A percentile compares a stretch with the other conserved stretches of the same genome.
phyloP scores from a whole-genome alignment of 2,797 vertebrate species.

The Anguilla megastoma region DNA sequence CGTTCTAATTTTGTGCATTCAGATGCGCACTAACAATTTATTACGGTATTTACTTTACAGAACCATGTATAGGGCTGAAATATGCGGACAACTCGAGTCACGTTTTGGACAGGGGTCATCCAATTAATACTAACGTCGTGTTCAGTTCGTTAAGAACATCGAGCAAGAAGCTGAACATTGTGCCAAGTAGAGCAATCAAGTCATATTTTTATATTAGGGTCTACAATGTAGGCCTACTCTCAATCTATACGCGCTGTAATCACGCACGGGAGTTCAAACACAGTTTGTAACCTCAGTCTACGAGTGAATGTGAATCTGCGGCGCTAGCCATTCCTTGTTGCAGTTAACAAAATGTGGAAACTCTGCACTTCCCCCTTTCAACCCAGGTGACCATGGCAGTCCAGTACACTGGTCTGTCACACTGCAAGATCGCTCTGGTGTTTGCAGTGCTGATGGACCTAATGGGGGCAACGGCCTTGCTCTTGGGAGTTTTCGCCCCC shows the following conservation, averaged over 20 bases:
- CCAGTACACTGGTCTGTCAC: constrained; percentile 69
- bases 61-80: not conserved
- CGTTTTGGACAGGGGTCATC: not conserved
- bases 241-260: not conserved
- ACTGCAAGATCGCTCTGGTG: constrained; percentile 79
- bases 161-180: not conserved
- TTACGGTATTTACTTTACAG: not conserved
- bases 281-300: not conserved
- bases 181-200: not conserved
- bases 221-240: not conserved
- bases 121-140: not conserved
- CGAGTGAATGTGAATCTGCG: not conserved
- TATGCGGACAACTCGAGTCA: too few relatives aligned
- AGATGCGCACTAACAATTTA: not conserved
- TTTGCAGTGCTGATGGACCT: constrained; percentile 83
- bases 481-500: constrained; percentile 82
- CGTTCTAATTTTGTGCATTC: not conserved
- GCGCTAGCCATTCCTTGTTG: not conserved
- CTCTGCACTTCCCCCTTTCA: not conserved
- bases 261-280: not conserved
- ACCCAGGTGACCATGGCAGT: constrained; percentile 56
- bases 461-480: constrained; percentile 73
- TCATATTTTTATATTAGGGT: not conserved
- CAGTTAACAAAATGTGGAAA: not conserved
- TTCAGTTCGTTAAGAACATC: not conserved